Base-by-base conservation (phyloP, 2,797 vertebrate genomes). In the Peromyscus nudipes region DNA sequence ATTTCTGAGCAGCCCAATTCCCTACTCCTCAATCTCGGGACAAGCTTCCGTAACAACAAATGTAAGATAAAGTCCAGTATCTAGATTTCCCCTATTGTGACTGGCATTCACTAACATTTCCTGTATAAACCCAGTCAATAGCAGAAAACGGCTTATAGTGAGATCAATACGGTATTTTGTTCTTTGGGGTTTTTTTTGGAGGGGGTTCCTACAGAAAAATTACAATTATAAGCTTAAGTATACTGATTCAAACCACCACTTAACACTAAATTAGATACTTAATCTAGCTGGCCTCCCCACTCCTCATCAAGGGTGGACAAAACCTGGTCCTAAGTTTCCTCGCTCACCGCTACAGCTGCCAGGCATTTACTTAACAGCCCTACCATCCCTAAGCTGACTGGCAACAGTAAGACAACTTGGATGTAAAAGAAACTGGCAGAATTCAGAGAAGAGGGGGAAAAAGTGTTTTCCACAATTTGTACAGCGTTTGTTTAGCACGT, bases 351-450 rank as follows among this genome's bases (percentile, higher is more conserved):
- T 49, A 85, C 95, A 96, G 89, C 91, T 96, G 85, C 94, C 93
- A 96, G 77, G 76, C 93, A 62, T 95, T 95, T 96, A 73, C 19
- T 94, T 97, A 95, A 86, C 92, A 98, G 83, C 73, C 81, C 94
- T 94, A 93, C 91, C 71, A 88, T 93, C 86, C 92, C 91, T 60
- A 93, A 60, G 69, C 69, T 92, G 88, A 96, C 93, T 97, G 94
- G 96, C 95, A 97, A 86, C 94, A 97, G 88, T 81, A 94, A 95
- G 83, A 52, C 87, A 96, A 96, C 79, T 94, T 93, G 92, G 96
- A 97, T 97, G 82, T 97, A 96, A 96, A 92, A 94, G 89, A 92
- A 96, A 97, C 0, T 71, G 91, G 95, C 97, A 97, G 75, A 94
- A 96, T 46, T 89, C 65, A 37, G 77, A 29, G 6, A 34, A 5